A percentile compares a stretch with the other conserved stretches of the same genome.
phyloP scores from a whole-genome alignment of 35 echinoderm and acorn worm species.

The Stichopus chloronotus region DNA sequence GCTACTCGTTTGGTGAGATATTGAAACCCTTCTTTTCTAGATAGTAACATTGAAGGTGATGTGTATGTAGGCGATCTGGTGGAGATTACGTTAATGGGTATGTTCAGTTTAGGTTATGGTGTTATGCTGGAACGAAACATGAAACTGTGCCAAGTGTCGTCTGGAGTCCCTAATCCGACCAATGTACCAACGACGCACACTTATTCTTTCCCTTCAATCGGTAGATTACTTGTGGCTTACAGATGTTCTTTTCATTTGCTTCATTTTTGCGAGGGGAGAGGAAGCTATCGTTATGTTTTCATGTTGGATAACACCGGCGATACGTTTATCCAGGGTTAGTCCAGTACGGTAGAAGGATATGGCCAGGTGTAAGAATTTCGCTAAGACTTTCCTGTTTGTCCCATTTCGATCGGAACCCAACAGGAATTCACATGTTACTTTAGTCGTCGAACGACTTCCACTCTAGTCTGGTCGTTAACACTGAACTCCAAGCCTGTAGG shows the following conservation, averaged over 20 bases:
- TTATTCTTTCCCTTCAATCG: neutral
- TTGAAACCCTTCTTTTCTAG: too few species aligned
- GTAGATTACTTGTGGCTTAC: neutral
- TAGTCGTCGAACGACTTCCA: constrained; percentile 45
- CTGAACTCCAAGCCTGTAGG: neutral
- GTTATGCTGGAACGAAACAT: too few species aligned
- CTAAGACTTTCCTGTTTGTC: constrained; percentile 21
- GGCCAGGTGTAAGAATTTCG: constrained; percentile 40
- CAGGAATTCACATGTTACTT: constrained; percentile 56
- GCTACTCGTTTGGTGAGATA: too few species aligned
- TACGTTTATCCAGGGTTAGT: constrained; percentile 34
- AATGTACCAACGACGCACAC: too few species aligned
- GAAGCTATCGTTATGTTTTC: constrained; percentile 41
- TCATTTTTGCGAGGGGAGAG: neutral
- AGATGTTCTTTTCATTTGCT: constrained; percentile 34
- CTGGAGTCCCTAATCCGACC: too few species aligned
- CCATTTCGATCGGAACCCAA: constrained; percentile 5
- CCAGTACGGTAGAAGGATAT: constrained; percentile 28
- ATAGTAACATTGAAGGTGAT: too few species aligned
- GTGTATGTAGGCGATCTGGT: too few species aligned
- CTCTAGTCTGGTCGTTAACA: constrained; percentile 28
- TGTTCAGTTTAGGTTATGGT: too few species aligned
- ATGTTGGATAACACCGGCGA: constrained; percentile 37
- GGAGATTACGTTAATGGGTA: too few species aligned
- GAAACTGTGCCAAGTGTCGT: too few species aligned